Conservation (phyloP, 1,140 invertebrate species). For the Zaprionus davidi region DNA sequence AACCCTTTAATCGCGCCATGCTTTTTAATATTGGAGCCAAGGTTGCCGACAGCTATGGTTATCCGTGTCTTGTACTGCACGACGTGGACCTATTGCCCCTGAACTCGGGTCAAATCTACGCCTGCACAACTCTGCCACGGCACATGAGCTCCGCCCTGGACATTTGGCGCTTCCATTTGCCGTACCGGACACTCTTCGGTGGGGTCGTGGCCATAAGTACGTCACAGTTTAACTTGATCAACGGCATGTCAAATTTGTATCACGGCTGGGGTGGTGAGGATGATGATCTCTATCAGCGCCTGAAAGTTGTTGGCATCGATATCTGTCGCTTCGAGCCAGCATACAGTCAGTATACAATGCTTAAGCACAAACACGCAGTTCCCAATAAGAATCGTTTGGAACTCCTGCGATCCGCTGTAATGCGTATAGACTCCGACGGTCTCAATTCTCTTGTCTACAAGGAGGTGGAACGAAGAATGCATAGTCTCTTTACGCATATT, state of each 20-base stretch:
- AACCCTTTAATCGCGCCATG: slow-evolving; percentile 96
- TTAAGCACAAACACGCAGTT: slow-evolving; percentile 88
- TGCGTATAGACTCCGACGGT: slow-evolving; percentile 88
- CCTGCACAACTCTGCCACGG: slow-evolving; percentile 93
- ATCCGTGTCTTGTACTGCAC: slow-evolving; percentile 96
- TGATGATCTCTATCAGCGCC: slow-evolving; percentile 92
- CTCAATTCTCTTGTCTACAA: slow-evolving; percentile 89
- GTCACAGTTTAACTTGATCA: slow-evolving; percentile 90
- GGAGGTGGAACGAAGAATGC: slow-evolving; percentile 85
- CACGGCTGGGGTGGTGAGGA: slow-evolving; percentile 96
- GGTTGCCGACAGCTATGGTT: slow-evolving; percentile 89
- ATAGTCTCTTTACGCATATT: slow-evolving; percentile 87
- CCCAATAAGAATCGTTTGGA: slow-evolving; percentile 67
- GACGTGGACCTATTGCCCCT: slow-evolving; percentile 97
- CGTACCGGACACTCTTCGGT: slow-evolving; percentile 90
- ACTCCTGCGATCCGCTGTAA: slow-evolving; percentile 84
- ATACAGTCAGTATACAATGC: slow-evolving; percentile 91
- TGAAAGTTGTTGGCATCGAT: slow-evolving; percentile 85
- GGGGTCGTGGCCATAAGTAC: slow-evolving; percentile 90
- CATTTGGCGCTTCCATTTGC: slow-evolving; percentile 92
- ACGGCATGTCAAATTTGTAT: slow-evolving; percentile 94
- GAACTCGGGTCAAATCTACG: slow-evolving; percentile 95
- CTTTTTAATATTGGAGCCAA: slow-evolving; percentile 96
- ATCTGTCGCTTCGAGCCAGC: slow-evolving; percentile 89
- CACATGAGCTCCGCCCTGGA: slow-evolving; percentile 97